Conservation (phyloP, 2,113 vertebrate species). For the Cranoglanis bouderius region DNA sequence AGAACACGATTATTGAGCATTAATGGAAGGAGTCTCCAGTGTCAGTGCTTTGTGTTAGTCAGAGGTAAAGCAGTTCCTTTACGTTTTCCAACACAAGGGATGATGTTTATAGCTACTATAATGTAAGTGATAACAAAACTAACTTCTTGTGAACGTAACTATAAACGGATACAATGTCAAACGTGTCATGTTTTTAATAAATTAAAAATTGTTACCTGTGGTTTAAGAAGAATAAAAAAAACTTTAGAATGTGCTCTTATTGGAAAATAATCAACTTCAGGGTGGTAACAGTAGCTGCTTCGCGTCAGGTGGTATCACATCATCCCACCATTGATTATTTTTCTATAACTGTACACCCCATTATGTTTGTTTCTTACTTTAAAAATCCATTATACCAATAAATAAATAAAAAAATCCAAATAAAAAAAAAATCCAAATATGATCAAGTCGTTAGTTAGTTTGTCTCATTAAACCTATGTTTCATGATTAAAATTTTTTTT, state of each 20-base stretch:
- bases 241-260: background rate
- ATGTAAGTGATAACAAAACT: background rate
- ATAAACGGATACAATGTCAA: background rate
- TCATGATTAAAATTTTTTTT: background rate
- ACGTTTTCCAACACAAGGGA: background rate
- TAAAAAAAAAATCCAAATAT: too few relatives aligned
- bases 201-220: background rate
- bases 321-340: background rate
- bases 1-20: background rate
- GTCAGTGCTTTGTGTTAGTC: background rate
- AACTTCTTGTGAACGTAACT: background rate
- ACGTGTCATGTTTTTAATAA: background rate
- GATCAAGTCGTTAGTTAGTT: background rate
- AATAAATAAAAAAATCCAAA: too few relatives aligned
- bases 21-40: background rate
- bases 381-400: too few relatives aligned
- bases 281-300: background rate
- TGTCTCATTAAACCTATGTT: background rate
- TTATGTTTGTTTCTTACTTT: too few relatives aligned
- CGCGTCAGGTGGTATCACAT: background rate
- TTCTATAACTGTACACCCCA: background rate
- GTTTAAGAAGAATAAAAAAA: background rate
- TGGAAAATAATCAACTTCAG: background rate
- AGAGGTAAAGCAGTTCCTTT: background rate
- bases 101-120: background rate